Evolutionary conservation across 2,888 invertebrate genomes (phyloP).

Genomic region (Sphinx pinastri): DNA sequence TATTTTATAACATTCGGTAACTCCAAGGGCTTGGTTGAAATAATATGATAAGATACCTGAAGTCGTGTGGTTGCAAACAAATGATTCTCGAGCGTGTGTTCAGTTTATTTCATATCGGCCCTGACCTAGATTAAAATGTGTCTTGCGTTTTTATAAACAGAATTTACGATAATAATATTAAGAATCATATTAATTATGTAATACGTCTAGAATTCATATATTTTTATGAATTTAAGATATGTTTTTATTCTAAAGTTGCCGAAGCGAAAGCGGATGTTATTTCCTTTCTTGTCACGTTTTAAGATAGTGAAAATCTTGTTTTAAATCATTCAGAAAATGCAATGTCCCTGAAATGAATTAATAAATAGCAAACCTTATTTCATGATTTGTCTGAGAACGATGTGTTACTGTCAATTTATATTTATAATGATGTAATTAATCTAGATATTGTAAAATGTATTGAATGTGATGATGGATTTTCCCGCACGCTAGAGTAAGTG

Average conservation of each 20-base stretch:
- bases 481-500: not conserved
- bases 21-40: slow-evolving; percentile 30
- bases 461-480: not conserved
- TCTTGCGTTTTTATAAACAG: slow-evolving; percentile 1
- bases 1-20: slow-evolving; percentile 30
- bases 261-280: no score
- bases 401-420: no score
- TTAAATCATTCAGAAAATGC: no score
- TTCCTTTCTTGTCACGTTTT: no score
- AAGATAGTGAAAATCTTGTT: no score
- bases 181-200: not conserved
- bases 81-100: slow-evolving; percentile 32
- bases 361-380: no score
- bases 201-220: not conserved
- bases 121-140: slow-evolving; percentile 48
- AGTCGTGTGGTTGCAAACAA: slow-evolving; percentile 22
- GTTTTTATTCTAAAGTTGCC: not conserved
- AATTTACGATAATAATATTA: not conserved
- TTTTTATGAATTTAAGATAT: not conserved
- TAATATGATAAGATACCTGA: slow-evolving; percentile 39
- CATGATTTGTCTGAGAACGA: no score
- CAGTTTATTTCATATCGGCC: slow-evolving; percentile 43
- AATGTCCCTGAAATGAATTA: no score
- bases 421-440: no score
- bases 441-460: no score